A percentile compares a stretch with the other conserved stretches of the same genome.
Evolutionary conservation across 2,888 invertebrate species (phyloP).

Genomic region (Tachina fera): DNA sequence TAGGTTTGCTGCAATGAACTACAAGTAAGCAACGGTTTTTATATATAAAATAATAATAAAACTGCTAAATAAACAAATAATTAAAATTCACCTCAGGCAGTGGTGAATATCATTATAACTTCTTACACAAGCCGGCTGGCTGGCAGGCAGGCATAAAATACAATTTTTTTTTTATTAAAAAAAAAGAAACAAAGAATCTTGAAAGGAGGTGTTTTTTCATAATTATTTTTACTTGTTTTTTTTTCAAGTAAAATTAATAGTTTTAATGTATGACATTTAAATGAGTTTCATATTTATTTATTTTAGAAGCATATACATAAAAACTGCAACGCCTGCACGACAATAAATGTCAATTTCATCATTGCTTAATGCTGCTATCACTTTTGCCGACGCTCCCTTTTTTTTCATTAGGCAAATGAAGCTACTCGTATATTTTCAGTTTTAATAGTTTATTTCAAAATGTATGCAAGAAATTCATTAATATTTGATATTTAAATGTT

Average conservation of each 20-base stretch:
- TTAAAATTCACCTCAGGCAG: slow-evolving; percentile 65
- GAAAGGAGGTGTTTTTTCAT: background rate
- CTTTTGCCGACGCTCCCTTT: slow-evolving; percentile 51
- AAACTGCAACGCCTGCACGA: slow-evolving; percentile 59
- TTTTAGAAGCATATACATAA: slow-evolving; percentile 17
- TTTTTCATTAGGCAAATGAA: background rate
- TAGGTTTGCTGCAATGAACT: slow-evolving; percentile 41
- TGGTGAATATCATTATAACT: slow-evolving; percentile 60
- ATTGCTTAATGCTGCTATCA: slow-evolving; percentile 23
- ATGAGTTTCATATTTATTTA: slow-evolving; percentile 58
- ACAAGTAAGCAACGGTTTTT: slow-evolving; percentile 4
- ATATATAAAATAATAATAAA: slow-evolving; percentile 3
- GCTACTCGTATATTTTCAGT: background rate
- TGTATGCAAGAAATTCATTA: background rate
- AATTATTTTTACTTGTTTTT: background rate
- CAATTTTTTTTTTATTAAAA: background rate
- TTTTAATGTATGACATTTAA: slow-evolving; percentile 61
- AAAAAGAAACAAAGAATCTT: background rate
- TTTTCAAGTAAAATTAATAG: slow-evolving; percentile 13
- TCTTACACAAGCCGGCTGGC: slow-evolving; percentile 34
- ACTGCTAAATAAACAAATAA: slow-evolving; percentile 28
- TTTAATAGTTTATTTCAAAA: slow-evolving; percentile 1
- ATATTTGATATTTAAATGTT: background rate
- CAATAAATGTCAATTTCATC: slow-evolving; percentile 70
- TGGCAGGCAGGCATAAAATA: background rate